These are phyloP conservation scores for Cichlasoma orientale DNA, from an alignment of 2,797 vertebrate species.

Conservation along the genomic window DNA sequence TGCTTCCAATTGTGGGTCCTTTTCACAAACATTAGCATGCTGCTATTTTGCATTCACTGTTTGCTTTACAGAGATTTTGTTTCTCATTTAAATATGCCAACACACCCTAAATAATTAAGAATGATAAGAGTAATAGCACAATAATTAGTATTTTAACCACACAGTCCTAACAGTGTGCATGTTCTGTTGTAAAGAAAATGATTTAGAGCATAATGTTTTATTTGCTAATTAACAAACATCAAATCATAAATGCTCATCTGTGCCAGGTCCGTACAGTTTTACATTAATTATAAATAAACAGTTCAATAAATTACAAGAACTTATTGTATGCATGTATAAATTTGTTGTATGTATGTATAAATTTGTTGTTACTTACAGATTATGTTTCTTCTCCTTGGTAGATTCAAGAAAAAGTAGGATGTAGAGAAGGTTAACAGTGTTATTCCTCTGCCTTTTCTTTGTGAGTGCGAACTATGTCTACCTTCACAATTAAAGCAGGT, in stretches of 20 bases:
- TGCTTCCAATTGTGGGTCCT: neutral
- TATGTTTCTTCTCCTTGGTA: neutral
- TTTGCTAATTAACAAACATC: neutral
- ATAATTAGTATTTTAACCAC: neutral
- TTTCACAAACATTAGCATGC: conserved; percentile 28
- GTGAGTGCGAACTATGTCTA: conserved; percentile 19
- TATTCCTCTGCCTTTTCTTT: conserved; percentile 12
- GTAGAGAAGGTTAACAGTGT: neutral
- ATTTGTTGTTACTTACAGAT: conserved; percentile 41
- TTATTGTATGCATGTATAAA: neutral
- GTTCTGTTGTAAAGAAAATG: neutral
- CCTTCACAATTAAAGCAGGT: conserved; percentile 39
- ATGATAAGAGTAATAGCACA: neutral
- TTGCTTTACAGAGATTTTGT: conserved; percentile 20
- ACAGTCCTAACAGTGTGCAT: neutral
- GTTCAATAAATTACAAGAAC: neutral
- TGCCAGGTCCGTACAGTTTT: neutral
- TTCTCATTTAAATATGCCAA: conserved; percentile 26
- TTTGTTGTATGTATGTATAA: neutral
- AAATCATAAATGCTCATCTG: neutral
- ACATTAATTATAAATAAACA: neutral
- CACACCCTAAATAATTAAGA: neutral
- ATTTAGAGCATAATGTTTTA: neutral
- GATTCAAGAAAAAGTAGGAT: neutral
- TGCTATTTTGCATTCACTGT: neutral